Evolutionary conservation across 2,888 invertebrate genomes (phyloP), one percentile per base, ranked within the genome.

Genomic region (Hipparchia semele): DNA sequence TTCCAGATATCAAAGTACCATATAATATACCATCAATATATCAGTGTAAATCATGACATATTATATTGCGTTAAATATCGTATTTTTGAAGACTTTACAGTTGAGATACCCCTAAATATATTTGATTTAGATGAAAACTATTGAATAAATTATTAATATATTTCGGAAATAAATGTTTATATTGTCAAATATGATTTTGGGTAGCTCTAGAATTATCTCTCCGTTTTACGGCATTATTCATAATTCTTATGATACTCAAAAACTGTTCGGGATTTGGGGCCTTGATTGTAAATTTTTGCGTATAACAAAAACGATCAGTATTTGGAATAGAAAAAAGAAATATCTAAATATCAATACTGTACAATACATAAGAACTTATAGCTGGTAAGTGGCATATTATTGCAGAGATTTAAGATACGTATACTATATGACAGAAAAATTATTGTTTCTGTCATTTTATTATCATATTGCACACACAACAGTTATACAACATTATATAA

Each of bases 41-140:
- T 71, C 68, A 73, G 67, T 70, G 64, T 75, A 77, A 71, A 72
- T 72, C 73, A 78, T 74, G 74, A 75, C 76, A 78, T 79, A 77
- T 64, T 79, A 77, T 64, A 65, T 82, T 85, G 83, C 77, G 82
- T 85, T 83, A 81, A 82, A 86, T 84, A 87, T 87, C 71, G 76
- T 79, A 87, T 90, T 90, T 90, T 90, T 84, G 90, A 90, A 81
- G 84, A 83, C 82, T 90, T 88, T 90, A 90, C 89, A 89, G 85
- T 79, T 82, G 79, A 80, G 80, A 79, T 82, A 82, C 80, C 74
- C 74, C 73, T 72, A 70, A 49, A 71, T 71, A 75, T 73, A 73
- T 72, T 72, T 72, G 66, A 8, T 72, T 74, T 74, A 73, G 69
- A 59, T 73, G 71, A 51, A 66, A 67, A 70, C 54, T 60, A 72